These are phyloP conservation scores for Sitodiplosis mosellana DNA, from an alignment of 1,140 invertebrate species.

Conservation along the genomic window DNA sequence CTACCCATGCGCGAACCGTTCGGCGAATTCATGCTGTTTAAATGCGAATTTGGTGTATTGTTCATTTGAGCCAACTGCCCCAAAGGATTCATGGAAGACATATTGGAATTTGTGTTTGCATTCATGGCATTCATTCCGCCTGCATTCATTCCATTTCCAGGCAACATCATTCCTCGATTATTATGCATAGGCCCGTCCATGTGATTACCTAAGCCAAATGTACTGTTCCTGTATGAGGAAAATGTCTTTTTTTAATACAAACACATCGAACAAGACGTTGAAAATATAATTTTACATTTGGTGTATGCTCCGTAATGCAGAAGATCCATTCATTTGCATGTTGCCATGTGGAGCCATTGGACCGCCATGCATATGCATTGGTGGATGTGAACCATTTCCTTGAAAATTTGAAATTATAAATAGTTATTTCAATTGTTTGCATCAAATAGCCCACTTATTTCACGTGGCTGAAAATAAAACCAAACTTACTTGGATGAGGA, in stretches of 20 bases:
- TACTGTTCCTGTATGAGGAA: too few species aligned
- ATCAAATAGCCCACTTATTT: too few species aligned
- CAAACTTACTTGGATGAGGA: too few species aligned
- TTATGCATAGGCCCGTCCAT: conserved; percentile 29
- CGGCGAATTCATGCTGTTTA: conserved; percentile 6
- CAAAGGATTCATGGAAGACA: conserved; percentile 6
- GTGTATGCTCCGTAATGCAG: too few species aligned
- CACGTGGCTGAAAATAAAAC: too few species aligned
- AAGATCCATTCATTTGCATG: too few species aligned
- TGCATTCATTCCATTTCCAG: conserved; percentile 43
- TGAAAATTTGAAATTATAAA: conserved; percentile 22
- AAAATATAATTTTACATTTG: too few species aligned
- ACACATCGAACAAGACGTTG: too few species aligned
- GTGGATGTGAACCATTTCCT: not conserved
- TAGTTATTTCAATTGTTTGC: too few species aligned
- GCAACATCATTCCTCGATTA: conserved; percentile 29
- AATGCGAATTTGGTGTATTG: not conserved
- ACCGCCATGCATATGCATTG: conserved; percentile 29
- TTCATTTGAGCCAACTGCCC: conserved; percentile 3
- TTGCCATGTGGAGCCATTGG: conserved; percentile 15
- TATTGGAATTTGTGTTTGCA: conserved; percentile 14
- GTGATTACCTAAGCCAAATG: too few species aligned
- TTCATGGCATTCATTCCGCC: conserved; percentile 37
- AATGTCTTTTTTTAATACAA: too few species aligned
- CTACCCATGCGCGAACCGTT: conserved; percentile 3